Evolutionary conservation across 2,888 invertebrate species (phyloP).

Genomic region (Hemistola chrysoprasaria): DNA sequence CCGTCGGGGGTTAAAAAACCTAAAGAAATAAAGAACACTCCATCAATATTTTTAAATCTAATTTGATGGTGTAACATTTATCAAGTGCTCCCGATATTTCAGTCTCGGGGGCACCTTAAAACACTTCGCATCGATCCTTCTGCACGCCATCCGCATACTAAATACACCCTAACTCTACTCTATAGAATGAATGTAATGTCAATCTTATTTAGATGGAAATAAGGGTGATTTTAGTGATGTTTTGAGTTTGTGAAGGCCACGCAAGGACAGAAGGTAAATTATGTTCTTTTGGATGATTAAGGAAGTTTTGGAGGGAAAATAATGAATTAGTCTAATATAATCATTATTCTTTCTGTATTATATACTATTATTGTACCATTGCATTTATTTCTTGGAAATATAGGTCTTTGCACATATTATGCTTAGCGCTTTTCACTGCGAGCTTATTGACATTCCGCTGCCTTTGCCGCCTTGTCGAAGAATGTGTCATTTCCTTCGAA

Average conservation of each 20-base stretch:
- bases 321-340: too few species aligned
- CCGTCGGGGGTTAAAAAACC: too few species aligned
- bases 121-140: slow-evolving; percentile 54
- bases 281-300: slow-evolving; percentile 2
- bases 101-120: slow-evolving; percentile 24
- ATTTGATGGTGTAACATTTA: neutral
- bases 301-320: slow-evolving; percentile 4
- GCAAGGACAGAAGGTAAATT: slow-evolving; percentile 42
- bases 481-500: too few species aligned
- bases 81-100: slow-evolving; percentile 10
- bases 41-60: neutral
- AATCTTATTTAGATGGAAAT: slow-evolving; percentile 16
- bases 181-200: too few species aligned
- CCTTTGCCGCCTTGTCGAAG: too few species aligned
- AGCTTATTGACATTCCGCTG: too few species aligned
- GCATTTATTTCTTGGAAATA: too few species aligned
- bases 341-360: too few species aligned
- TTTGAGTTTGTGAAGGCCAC: slow-evolving; percentile 31
- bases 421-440: too few species aligned
- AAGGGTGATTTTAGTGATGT: slow-evolving; percentile 23
- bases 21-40: too few species aligned
- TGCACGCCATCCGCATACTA: slow-evolving; percentile 54
- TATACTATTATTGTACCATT: too few species aligned
- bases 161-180: slow-evolving; percentile 32
- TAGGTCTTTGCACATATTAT: too few species aligned